These are phyloP conservation scores for Amitus sp. DNA, from an alignment of 2,888 invertebrate genomes.

Conservation along the genomic window DNA sequence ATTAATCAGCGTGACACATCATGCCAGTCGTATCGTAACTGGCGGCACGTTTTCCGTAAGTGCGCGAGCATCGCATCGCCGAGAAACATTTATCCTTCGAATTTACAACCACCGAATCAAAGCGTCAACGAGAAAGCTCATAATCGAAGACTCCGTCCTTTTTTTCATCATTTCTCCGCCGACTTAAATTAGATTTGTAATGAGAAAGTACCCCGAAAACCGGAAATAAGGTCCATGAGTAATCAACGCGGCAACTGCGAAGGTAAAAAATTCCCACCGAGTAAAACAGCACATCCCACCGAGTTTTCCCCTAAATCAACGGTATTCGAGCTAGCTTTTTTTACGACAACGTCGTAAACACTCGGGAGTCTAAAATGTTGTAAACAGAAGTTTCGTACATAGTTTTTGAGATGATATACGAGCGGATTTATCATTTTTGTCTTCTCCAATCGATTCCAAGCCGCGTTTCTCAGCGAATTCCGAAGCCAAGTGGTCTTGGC, in stretches of 20 bases:
- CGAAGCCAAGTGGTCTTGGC: too few relatives aligned
- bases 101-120: constrained; percentile 20
- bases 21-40: constrained; percentile 41
- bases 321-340: constrained; percentile 35
- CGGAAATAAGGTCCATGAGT: constrained; percentile 17
- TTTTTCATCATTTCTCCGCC: not conserved
- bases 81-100: constrained; percentile 31
- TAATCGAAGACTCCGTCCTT: not conserved
- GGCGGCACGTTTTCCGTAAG: constrained; percentile 35
- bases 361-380: constrained; percentile 40
- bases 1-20: constrained; percentile 39
- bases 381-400: constrained; percentile 40
- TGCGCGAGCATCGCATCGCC: constrained; percentile 30
- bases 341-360: constrained; percentile 42
- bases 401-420: constrained; percentile 31
- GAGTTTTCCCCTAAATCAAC: constrained; percentile 37
- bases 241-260: constrained; percentile 20
- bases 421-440: constrained; percentile 36
- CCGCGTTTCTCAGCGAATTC: too few relatives aligned
- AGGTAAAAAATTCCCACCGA: constrained; percentile 27
- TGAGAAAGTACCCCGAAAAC: not conserved
- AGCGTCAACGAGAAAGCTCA: not conserved
- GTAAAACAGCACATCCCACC: constrained; percentile 33
- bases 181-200: not conserved
- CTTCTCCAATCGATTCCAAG: constrained; percentile 27